Base-by-base conservation (phyloP, 2,888 invertebrate species). In the Colostygia pectinataria region DNA sequence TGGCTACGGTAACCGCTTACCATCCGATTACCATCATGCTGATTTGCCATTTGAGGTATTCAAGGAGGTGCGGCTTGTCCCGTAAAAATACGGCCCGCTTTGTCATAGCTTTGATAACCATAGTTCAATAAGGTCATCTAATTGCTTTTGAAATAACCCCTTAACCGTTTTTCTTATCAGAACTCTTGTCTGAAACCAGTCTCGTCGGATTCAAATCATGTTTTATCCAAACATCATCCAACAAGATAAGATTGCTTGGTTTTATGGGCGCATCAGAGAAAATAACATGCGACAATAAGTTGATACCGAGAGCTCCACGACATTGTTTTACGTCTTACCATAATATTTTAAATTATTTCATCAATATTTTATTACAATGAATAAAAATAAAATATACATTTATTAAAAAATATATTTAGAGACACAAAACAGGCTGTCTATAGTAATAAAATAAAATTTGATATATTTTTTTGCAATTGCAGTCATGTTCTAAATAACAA, bases 281-380 rank as follows among this genome's bases (percentile, higher is more conserved):
- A 82, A 82, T 82, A 81, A 81, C 80, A 81, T 74, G 74, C 77
- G 79, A 81, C 77, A 80, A 80, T 83, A 77, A 70, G 74, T 68
- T 65, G 60, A 68, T 61, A 64, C 59, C 63, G 64, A 73, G 33
- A 29, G 10, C 66, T 71, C 70, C 18, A 2, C 7, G 68, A 71
- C 72, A 70, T 1, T 31, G n/a, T 15, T 80, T 79, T 78, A 81
- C 76, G 69, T 59, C 64, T 53, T 57, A 49, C 67, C 46, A 55
- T 56, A 20, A 68, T 73, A 71, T 71, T 71, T 69, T 71, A 71
- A 71, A 4, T 7, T 23, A 13, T n/a, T 13, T 24, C 8, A 34
- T 34, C 18, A 32, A 9, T 5, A 32, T 9, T 18, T 18, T 15
- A 5, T 32, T 4, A 8, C n/a, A 14, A n/a, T n/a, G 2, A 6